Evolutionary conservation across 2,797 vertebrate species (phyloP), one percentile per base, ranked within the genome.

Genomic region (Pipistrellus pipistrellus): DNA sequence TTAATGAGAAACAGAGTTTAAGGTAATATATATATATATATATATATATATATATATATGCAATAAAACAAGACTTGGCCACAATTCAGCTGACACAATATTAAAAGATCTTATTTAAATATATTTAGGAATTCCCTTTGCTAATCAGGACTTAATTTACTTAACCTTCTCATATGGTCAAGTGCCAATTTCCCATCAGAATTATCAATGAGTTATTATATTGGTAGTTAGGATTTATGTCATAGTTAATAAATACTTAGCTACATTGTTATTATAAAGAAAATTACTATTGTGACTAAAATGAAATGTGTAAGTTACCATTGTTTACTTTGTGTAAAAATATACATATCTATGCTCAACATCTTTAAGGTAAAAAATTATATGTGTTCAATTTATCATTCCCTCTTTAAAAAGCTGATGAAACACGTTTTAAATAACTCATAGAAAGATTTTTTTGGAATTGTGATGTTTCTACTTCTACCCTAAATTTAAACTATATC

Each of bases 101-200:
- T 46, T 44, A 71, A 85, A 95, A 88, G 72, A 20, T 78, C 53
- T 78, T 69, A 46, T 23, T 62, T 57, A 83, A 64, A 44, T n/a
- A 89, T 53, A 91, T 51, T 82, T 86, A 88, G 11, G 3, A 41
- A 84, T 85, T 77, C 25, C 27, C 38, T 73, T 89, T 68, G 57
- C 21, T 84, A 92, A 88, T 55, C 57, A 66, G 18, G 15, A n/a
- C 72, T 53, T 44, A 83, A 81, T 53, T 93, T 91, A 64, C n/a
- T 89, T 62, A 89, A 21, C 7, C 32, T 93, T 92, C 62, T 62
- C 5, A 81, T 38, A 84, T 76, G 7, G 71, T 38, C 23, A 76
- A 95, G 77, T 30, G n/a, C 3, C 46, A 72, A 23, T 80, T 91
- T 87, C n/a, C 48, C 51, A 64, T 38, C 27, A 76, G 18, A 94